phyloP scores from a whole-genome alignment of 2,797 vertebrate species.

The Sebastes reedi region DNA sequence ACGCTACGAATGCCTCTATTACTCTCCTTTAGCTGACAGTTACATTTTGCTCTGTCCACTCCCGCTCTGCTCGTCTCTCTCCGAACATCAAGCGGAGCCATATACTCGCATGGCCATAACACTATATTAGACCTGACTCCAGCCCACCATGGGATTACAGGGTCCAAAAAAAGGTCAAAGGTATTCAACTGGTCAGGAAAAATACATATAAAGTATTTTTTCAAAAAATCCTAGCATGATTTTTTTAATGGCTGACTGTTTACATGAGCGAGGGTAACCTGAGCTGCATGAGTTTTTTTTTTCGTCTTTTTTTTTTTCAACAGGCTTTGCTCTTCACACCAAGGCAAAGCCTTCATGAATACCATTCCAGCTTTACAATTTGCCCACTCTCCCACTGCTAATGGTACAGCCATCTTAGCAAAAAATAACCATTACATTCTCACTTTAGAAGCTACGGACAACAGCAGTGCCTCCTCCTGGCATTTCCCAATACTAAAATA shows the following conservation, averaged over 20 bases:
- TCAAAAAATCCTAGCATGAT: conserved; percentile 68
- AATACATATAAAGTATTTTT: conserved; percentile 31
- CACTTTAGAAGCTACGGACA: background rate
- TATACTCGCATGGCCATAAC: conserved; percentile 69
- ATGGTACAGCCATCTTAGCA: conserved; percentile 33
- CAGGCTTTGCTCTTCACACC: conserved; percentile 76
- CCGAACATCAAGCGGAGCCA: conserved; percentile 65
- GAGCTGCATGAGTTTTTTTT: conserved; percentile 75
- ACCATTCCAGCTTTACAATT: conserved; percentile 60
- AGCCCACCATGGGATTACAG: conserved; percentile 59
- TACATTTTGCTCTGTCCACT: conserved; percentile 76
- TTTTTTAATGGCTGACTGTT: conserved; percentile 80
- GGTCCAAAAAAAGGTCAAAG: conserved; percentile 72
- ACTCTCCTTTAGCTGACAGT: conserved; percentile 82
- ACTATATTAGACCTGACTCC: conserved; percentile 73
- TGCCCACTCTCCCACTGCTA: conserved; percentile 33
- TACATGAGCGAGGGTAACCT: conserved; percentile 79
- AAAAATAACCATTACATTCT: conserved; percentile 41
- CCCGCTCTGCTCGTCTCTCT: conserved; percentile 59
- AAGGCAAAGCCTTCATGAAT: conserved; percentile 74
- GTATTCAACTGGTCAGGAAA: conserved; percentile 67
- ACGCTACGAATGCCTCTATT: conserved; percentile 81
- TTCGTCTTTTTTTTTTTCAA: conserved; percentile 35
- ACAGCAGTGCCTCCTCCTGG: conserved; percentile 21
- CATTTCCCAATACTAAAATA: conserved; percentile 6